These are phyloP conservation scores for Coregonus sp. DNA, from an alignment of 2,797 vertebrate genomes.

Conservation along the genomic window DNA sequence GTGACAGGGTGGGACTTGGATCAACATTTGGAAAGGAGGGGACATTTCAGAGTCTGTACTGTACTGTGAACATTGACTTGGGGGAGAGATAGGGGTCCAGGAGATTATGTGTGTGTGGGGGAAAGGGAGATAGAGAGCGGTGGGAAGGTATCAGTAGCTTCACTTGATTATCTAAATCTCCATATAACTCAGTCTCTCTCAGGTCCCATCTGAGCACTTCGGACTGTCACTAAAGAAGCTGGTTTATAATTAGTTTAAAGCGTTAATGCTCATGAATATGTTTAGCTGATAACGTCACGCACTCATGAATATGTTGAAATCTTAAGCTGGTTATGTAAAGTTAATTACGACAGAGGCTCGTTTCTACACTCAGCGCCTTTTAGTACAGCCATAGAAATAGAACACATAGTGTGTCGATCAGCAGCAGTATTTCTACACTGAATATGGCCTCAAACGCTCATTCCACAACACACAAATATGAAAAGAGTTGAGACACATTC, in stretches of 20 bases:
- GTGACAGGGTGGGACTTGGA: slow-evolving; percentile 20
- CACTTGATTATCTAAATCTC: slow-evolving; percentile 31
- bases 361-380: slow-evolving; percentile 9
- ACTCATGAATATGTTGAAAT: slow-evolving; percentile 25
- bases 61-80: neutral
- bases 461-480: neutral
- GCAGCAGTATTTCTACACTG: neutral
- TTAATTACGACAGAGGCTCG: slow-evolving; percentile 39
- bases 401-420: neutral
- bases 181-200: neutral
- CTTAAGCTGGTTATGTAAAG: slow-evolving; percentile 52
- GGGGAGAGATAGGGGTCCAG: neutral
- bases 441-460: neutral
- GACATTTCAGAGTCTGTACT: slow-evolving; percentile 42
- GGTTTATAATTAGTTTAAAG: slow-evolving; percentile 37
- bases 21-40: slow-evolving; percentile 54
- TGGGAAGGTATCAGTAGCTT: neutral
- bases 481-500: neutral
- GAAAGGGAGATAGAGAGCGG: neutral
- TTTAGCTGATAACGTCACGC: slow-evolving; percentile 56
- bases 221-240: slow-evolving; percentile 27
- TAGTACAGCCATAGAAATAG: slow-evolving; percentile 20
- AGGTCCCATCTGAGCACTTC: slow-evolving; percentile 24
- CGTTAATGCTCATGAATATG: slow-evolving; percentile 54
- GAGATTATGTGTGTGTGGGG: no score